These are phyloP conservation scores for Tupaia tana DNA, from an alignment of 2,113 vertebrate species.

Conservation along the genomic window DNA sequence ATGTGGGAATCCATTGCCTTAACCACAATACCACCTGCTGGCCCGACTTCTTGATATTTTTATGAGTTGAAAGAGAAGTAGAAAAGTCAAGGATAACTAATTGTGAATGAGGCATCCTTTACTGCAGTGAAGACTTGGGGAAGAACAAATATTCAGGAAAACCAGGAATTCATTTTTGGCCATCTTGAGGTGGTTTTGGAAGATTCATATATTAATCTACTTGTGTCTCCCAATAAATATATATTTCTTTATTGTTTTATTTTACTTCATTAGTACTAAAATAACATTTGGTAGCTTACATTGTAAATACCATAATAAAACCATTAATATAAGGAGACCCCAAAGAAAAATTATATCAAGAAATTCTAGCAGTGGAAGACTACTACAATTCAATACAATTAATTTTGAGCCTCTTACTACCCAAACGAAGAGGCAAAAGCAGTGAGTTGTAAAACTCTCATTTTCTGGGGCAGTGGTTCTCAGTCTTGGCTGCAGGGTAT, in stretches of 20 bases:
- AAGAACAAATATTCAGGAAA: neutral
- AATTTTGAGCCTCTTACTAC: slow-evolving; percentile 68
- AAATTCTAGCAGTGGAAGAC: slow-evolving; percentile 58
- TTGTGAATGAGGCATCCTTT: neutral
- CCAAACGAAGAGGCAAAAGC: slow-evolving; percentile 59
- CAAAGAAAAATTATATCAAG: slow-evolving; percentile 43
- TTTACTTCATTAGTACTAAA: slow-evolving; percentile 6
- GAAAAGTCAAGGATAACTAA: neutral
- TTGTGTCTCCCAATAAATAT: neutral
- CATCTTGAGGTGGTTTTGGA: slow-evolving; percentile 3
- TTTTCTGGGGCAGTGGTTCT: slow-evolving; percentile 68
- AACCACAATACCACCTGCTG: too few relatives aligned
- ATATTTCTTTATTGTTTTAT: slow-evolving; percentile 50
- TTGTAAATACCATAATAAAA: slow-evolving; percentile 42
- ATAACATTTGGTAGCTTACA: slow-evolving; percentile 12
- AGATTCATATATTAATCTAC: neutral
- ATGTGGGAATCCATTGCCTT: too few relatives aligned
- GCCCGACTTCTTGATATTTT: neutral
- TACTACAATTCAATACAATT: slow-evolving; percentile 44
- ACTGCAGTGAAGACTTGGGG: neutral
- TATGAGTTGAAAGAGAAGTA: neutral
- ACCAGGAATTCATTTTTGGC: neutral
- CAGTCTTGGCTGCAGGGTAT: slow-evolving; percentile 29
- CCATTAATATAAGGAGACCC: neutral
- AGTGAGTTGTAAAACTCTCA: slow-evolving; percentile 66